Evolutionary conservation across 92 coral and sea anemone genomes (phyloP).

Genomic region (Siderastrea radians): DNA sequence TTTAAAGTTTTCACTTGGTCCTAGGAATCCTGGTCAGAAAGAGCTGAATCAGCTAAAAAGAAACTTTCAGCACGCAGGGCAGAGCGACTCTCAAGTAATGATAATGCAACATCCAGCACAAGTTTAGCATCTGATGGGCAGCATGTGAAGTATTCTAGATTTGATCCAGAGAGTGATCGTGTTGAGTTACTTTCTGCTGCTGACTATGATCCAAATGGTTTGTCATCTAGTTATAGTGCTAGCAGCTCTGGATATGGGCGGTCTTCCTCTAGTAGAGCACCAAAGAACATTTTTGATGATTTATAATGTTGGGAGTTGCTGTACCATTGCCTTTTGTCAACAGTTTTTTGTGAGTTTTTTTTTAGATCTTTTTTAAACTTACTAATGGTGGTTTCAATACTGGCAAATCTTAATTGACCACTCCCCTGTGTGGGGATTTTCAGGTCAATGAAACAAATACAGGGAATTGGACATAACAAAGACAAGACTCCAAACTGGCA

Average conservation of each 20-base stretch:
- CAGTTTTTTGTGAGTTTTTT: neutral
- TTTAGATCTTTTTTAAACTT: neutral
- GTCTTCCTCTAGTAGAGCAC: slow-evolving; percentile 77
- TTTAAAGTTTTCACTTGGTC: neutral
- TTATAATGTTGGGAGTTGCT: slow-evolving; percentile 49
- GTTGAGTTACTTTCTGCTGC: slow-evolving; percentile 90
- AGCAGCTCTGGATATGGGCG: slow-evolving; percentile 70
- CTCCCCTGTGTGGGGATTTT: too few relatives aligned
- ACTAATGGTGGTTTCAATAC: too few relatives aligned
- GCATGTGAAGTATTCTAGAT: slow-evolving; percentile 81
- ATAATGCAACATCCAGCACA: slow-evolving; percentile 88
- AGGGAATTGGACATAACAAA: too few relatives aligned
- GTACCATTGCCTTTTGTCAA: neutral
- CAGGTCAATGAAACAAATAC: too few relatives aligned
- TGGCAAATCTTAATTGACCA: too few relatives aligned
- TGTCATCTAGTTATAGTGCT: slow-evolving; percentile 60
- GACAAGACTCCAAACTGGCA: too few relatives aligned
- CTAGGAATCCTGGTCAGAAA: slow-evolving; percentile 90
- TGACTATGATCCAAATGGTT: slow-evolving; percentile 83
- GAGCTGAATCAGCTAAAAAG: slow-evolving; percentile 90
- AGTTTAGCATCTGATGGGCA: slow-evolving; percentile 76
- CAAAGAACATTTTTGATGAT: slow-evolving; percentile 97
- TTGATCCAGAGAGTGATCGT: slow-evolving; percentile 86
- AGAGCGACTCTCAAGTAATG: slow-evolving; percentile 68
- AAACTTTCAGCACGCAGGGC: slow-evolving; percentile 63